Conservation (phyloP, 2,113 vertebrate species). For the Vimba vimba region DNA sequence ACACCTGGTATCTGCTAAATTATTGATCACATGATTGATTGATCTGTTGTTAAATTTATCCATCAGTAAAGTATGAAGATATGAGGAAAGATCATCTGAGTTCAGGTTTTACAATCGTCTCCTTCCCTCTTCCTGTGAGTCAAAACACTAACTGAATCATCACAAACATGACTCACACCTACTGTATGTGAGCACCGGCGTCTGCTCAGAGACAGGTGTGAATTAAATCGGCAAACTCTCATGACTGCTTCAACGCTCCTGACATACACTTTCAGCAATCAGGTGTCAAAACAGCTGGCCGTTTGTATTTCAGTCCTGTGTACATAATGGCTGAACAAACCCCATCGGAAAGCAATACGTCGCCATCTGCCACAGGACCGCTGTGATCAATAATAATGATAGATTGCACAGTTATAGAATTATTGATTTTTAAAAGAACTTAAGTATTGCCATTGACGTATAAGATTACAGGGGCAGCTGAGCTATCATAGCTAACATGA, state of each 20-base stretch:
- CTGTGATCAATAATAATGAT: constrained; percentile 36
- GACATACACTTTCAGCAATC: not conserved
- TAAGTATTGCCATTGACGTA: not conserved
- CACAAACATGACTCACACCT: constrained; percentile 20
- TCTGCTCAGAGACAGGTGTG: not conserved
- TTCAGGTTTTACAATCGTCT: not conserved
- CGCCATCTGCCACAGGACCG: constrained; percentile 2
- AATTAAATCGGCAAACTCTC: not conserved
- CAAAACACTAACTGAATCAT: constrained; percentile 40
- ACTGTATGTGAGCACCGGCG: not conserved
- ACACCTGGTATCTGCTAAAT: not conserved
- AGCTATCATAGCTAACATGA: not conserved
- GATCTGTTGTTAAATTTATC: not conserved
- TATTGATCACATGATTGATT: not conserved
- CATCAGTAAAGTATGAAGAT: not conserved
- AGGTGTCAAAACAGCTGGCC: constrained; percentile 17
- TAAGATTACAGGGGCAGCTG: not conserved
- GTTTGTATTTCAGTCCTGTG: not conserved
- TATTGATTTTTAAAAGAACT: constrained; percentile 32
- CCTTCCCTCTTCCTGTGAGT: constrained; percentile 45
- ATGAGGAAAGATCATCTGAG: constrained; percentile 17
- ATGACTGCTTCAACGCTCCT: not conserved
- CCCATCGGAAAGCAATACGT: not conserved
- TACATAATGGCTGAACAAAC: not conserved
- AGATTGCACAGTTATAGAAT: constrained; percentile 14